phyloP scores from a whole-genome alignment of 1,140 invertebrate genomes.

The Drosophila dunni region DNA sequence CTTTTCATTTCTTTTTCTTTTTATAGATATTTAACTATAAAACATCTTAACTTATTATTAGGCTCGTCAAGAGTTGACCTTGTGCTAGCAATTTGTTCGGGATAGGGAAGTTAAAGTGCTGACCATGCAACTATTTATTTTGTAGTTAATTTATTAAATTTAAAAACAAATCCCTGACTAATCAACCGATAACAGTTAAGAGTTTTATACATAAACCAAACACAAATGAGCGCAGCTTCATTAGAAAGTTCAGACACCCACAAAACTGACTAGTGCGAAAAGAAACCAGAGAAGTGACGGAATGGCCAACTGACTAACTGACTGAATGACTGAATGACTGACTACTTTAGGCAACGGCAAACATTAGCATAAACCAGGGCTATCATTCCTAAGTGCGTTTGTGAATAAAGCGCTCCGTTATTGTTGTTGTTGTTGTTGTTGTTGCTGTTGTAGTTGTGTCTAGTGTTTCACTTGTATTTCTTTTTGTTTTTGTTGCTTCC shows the following conservation, averaged over 20 bases:
- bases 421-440: slow-evolving; percentile 58
- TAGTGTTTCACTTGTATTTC: slow-evolving; percentile 57
- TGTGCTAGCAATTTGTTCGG: too few species aligned
- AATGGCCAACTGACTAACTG: slow-evolving; percentile 22
- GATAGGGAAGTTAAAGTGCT: too few species aligned
- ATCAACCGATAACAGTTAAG: slow-evolving; percentile 5
- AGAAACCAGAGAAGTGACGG: slow-evolving; percentile 16
- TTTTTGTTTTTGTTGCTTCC: slow-evolving; percentile 19
- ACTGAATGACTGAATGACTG: slow-evolving; percentile 49
- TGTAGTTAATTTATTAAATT: too few species aligned
- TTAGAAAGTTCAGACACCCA: slow-evolving; percentile 1
- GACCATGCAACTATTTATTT: too few species aligned
- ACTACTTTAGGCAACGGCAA: slow-evolving; percentile 68
- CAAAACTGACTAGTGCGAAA: not conserved
- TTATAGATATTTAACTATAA: not conserved
- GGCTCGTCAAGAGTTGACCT: not conserved
- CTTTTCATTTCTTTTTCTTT: not conserved
- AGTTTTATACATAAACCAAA: not conserved
- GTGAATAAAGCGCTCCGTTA: slow-evolving; percentile 45
- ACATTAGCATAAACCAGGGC: slow-evolving; percentile 81
- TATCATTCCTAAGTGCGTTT: slow-evolving; percentile 78
- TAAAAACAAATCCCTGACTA: not conserved
- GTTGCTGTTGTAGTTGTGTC: slow-evolving; percentile 62
- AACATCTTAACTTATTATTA: slow-evolving; percentile 4
- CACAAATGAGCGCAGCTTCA: not conserved